Evolutionary conservation across 2,797 vertebrate genomes (phyloP), one percentile per base, ranked within the genome.

Genomic region (Sitta carolinensis): DNA sequence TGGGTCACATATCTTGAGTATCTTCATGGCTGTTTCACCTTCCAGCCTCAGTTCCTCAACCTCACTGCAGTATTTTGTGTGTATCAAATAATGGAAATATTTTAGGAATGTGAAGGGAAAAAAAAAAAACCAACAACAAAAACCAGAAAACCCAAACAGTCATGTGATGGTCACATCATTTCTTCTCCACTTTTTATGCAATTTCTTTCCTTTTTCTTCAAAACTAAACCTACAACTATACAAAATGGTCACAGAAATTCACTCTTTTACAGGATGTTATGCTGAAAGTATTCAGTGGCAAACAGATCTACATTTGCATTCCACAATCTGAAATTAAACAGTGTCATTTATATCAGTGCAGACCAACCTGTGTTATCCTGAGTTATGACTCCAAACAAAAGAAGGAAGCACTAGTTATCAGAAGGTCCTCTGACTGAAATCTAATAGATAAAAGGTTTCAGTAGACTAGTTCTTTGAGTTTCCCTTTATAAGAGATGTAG

Each of bases 1-100:
- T 79, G 86, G 93, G 67, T 79, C 6, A 1, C 4, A 1, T 95
- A 94, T 94, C 75, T 83, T 26, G 52, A 90, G 62, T 77, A 89
- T 63, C 72, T 72, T 94, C 72, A 82, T 43, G 55, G 59, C 57
- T 93, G 78, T 81, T 92, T 92, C 87, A 91, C 91, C 67, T 93
- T 82, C 67, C 77, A 93, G 83, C 54, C 54, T 85, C 55, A 68
- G 66, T 38, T 91, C 89, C 63, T 92, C 80, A 87, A 48, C 40
- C 52, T 73, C 82, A 55, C 25, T 83, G 61, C 70, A 75, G 43
- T 68, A 82, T 85, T 83, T 85, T 75, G n/a, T 61, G 58, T 64
- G 55, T 54, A 92, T 81, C 75, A 81, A 52, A 34, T 64, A 94
- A 87, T 2, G 7, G 27, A 90, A 93, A 63, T 14, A 38, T 40